phyloP scores from a whole-genome alignment of 2,797 vertebrate genomes.

The Acanthis flammea region DNA sequence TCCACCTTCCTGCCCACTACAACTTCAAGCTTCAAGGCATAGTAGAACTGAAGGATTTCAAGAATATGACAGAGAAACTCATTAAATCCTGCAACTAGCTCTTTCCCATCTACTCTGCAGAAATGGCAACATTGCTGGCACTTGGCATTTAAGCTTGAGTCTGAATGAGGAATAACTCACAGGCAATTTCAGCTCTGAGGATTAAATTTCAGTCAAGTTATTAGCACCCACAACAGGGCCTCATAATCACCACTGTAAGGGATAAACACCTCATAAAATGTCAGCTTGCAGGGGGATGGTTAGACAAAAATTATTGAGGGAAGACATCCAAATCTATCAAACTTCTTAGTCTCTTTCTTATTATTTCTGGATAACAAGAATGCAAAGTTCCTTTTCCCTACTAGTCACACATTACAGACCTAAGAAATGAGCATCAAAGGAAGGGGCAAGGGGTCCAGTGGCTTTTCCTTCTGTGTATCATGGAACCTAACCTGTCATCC shows the following conservation, averaged over 20 bases:
- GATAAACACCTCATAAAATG: not conserved
- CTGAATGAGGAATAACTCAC: not conserved
- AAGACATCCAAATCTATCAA: not conserved
- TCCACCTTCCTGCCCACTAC: not conserved
- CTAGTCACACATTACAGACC: not conserved
- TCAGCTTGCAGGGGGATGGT: not conserved
- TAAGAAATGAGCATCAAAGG: not conserved
- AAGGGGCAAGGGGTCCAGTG: accelerated
- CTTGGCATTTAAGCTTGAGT: not conserved
- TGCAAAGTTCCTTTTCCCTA: not conserved
- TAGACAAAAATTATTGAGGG: not conserved
- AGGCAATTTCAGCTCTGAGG: not conserved
- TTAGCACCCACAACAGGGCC: not conserved
- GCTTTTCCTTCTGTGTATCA: not conserved
- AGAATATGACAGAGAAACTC: not conserved
- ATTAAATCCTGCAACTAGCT: not conserved
- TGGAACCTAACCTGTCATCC: not conserved
- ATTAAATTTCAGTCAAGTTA: not conserved
- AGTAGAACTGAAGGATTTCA: not conserved
- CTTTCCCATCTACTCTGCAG: not conserved
- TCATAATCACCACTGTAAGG: not conserved
- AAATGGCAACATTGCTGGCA: not conserved
- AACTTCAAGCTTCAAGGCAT: not conserved
- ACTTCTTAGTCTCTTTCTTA: not conserved
- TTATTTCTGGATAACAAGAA: not conserved